Conservation (phyloP, 2,797 vertebrate species). For the Cuculus canorus region DNA sequence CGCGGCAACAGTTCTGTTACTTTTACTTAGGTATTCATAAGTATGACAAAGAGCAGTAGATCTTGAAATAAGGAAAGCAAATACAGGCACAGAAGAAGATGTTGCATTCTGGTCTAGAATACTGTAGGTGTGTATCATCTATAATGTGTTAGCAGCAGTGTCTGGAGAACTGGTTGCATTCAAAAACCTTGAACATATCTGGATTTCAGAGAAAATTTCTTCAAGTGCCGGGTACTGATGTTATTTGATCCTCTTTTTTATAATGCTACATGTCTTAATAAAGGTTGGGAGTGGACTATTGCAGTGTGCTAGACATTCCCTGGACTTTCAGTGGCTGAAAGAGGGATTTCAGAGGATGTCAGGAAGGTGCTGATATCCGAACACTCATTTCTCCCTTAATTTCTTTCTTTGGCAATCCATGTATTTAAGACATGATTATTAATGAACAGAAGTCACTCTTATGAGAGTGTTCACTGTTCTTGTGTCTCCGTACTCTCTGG, state of each 20-base stretch:
- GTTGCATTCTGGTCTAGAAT: slow-evolving; percentile 4
- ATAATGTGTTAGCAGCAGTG: slow-evolving; percentile 15
- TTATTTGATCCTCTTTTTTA: neutral
- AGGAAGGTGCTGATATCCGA: neutral
- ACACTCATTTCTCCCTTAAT: neutral
- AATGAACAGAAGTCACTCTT: neutral
- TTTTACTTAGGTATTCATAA: slow-evolving; percentile 11
- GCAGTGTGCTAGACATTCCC: neutral
- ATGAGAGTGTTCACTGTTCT: neutral
- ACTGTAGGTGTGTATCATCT: neutral
- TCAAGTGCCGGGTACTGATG: neutral
- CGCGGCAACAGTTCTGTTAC: neutral
- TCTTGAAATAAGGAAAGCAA: slow-evolving; percentile 55
- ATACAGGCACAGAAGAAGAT: slow-evolving; percentile 33
- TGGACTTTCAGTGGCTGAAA: neutral
- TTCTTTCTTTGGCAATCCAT: neutral
- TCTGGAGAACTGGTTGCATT: neutral
- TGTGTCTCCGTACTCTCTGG: neutral
- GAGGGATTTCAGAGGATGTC: neutral
- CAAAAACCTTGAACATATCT: neutral
- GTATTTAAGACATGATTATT: neutral
- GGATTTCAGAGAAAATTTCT: slow-evolving; percentile 1
- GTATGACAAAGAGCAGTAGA: slow-evolving; percentile 4
- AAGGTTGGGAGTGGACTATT: neutral
- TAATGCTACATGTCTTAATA: neutral